These are phyloP conservation scores for Panthera tigris DNA, from an alignment of 2,113 vertebrate genomes.

Conservation along the genomic window DNA sequence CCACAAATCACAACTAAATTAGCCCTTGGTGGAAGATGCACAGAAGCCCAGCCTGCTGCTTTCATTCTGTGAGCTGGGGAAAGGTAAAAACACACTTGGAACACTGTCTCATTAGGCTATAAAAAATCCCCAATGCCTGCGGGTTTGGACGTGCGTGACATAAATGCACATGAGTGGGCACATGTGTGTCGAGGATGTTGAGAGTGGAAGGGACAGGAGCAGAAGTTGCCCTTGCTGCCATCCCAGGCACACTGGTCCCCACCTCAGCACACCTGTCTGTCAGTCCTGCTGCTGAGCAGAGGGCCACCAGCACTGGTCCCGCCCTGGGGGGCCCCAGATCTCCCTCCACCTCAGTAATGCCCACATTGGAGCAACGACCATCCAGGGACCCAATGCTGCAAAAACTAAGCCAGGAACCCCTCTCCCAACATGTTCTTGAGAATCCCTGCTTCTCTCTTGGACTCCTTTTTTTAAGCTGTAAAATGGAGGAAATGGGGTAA, in stretches of 20 bases:
- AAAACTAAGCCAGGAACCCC: not conserved
- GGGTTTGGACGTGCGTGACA: fast-evolving
- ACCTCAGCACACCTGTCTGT: not conserved
- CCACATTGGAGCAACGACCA: not conserved
- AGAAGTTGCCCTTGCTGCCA: fast-evolving
- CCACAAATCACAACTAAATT: slow-evolving; percentile 69
- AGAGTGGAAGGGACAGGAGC: no score
- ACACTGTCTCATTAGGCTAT: not conserved
- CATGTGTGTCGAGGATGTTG: fast-evolving
- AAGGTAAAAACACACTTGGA: not conserved
- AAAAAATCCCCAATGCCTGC: fast-evolving
- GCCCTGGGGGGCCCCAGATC: fast-evolving
- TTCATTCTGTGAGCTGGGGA: fast-evolving
- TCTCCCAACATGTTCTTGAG: not conserved
- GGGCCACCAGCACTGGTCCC: no score
- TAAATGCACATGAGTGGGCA: fast-evolving
- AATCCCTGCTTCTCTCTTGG: not conserved
- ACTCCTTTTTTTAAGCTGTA: not conserved
- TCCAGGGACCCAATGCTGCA: no score
- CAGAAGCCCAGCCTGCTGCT: not conserved
- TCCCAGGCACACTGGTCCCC: fast-evolving
- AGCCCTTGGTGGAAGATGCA: not conserved
- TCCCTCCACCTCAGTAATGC: no score
- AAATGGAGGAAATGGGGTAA: not conserved
- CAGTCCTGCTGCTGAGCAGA: not conserved